Evolutionary conservation across 1,140 invertebrate species (phyloP), one percentile per base, ranked within the genome.

Genomic region (Drosophila malerkotliana): DNA sequence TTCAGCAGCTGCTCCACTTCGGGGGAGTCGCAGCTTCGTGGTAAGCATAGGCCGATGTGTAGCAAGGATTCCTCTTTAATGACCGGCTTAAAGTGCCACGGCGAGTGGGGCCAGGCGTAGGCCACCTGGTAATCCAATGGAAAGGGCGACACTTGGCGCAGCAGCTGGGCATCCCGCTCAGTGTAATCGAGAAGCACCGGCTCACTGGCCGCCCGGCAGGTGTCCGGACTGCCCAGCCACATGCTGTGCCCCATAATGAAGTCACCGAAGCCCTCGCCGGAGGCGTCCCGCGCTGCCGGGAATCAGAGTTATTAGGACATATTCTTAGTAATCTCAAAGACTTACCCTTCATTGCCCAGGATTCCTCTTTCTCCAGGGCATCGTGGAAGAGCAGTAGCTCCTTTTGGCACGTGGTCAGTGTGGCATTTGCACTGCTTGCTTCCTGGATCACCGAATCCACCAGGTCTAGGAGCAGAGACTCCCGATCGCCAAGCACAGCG

Each of bases 291-390:
- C 32, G 75, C 82, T 85, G 47, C 0, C 32, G 2, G 3, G 12
- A 6, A 14, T 51, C 10, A 37, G 12, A n/a, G 12, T 37, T 37
- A 10, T 37, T 1, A 37, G 12, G 5, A 15, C 10, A 41, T 41
- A 0, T 28, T 28, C 26, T 28, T 7, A 1, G 26, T 5, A 0
- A 28, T 28, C 5, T 28, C 26, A 28, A 4, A 14, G 12, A 14
- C 45, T 56, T 34, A 82, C 79, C 79, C 45, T 77, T 82, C 1
- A 82, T 9, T 0, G 74, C 79, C 79, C 79, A 82, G n/a, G 48
- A 14, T 0, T 54, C 26, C 4, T 34, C 30, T 2, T 59, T 7
- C 10, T 64, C 37, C 48, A 56, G 59, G 14, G 47, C 74, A 7
- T 18, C 4, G 1, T 41, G 30, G 12, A 82, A 26, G n/a, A 21